Evolutionary conservation across 2,888 invertebrate species (phyloP).

Genomic region (Mythimna impura): DNA sequence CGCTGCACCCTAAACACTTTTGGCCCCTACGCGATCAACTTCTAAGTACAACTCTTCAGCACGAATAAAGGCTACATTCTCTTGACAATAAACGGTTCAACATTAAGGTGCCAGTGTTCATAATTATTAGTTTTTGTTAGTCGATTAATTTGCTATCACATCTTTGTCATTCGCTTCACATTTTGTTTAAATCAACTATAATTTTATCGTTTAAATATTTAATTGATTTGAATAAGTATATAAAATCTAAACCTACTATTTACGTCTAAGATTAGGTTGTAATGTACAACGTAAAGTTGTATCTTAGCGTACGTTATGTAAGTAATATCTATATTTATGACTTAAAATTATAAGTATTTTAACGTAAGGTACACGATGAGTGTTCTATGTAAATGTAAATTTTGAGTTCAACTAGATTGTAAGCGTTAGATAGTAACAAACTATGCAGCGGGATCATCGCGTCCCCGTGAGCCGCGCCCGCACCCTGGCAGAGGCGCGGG

Average conservation of each 20-base stretch:
- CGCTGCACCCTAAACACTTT: background rate
- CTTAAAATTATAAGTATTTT: slow-evolving; percentile 85
- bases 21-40: slow-evolving; percentile 21
- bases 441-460: slow-evolving; percentile 65
- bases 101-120: slow-evolving; percentile 82
- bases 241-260: slow-evolving; percentile 84
- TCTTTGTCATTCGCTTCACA: slow-evolving; percentile 72
- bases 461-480: slow-evolving; percentile 42
- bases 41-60: slow-evolving; percentile 44
- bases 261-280: slow-evolving; percentile 84
- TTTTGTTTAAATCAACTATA: slow-evolving; percentile 69
- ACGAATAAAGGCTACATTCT: slow-evolving; percentile 41
- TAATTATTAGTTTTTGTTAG: slow-evolving; percentile 70
- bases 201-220: slow-evolving; percentile 74
- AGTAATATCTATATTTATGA: slow-evolving; percentile 89
- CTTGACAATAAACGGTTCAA: slow-evolving; percentile 75
- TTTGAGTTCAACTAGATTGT: slow-evolving; percentile 85
- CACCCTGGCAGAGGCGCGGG: slow-evolving; percentile 17
- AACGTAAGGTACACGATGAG: slow-evolving; percentile 83
- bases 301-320: slow-evolving; percentile 79
- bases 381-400: slow-evolving; percentile 88
- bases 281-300: slow-evolving; percentile 82
- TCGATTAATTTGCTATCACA: slow-evolving; percentile 68
- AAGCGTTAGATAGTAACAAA: slow-evolving; percentile 74
- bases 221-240: slow-evolving; percentile 68